phyloP scores from a whole-genome alignment of 2,797 vertebrate genomes.

The Pelodytes ibericus region DNA sequence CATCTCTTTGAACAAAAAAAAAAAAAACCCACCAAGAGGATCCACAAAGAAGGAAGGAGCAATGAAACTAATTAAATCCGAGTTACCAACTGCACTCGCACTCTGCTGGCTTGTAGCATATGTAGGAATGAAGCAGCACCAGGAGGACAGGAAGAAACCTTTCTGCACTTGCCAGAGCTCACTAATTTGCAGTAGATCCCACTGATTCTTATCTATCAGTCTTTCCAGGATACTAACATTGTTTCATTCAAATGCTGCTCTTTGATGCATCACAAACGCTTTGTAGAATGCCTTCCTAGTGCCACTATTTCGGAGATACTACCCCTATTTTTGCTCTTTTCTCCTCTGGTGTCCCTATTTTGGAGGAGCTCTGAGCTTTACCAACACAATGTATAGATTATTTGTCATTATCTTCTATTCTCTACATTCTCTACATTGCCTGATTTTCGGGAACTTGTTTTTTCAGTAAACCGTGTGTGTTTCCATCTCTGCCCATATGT shows the following conservation, averaged over 20 bases:
- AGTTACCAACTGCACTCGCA: background rate
- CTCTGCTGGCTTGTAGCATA: background rate
- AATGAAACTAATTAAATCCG: constrained; percentile 35
- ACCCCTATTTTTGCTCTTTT: too few species aligned
- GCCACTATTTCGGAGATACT: too few species aligned
- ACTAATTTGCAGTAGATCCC: constrained; percentile 6
- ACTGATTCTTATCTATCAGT: background rate
- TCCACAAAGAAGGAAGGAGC: constrained; percentile 13
- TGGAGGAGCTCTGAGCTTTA: too few species aligned
- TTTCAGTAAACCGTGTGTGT: too few species aligned
- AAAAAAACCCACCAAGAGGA: constrained; percentile 6
- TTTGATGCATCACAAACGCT: too few species aligned
- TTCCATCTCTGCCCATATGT: too few species aligned
- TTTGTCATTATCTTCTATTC: too few species aligned
- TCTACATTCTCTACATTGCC: too few species aligned
- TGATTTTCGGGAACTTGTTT: too few species aligned
- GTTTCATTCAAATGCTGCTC: background rate
- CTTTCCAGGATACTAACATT: background rate
- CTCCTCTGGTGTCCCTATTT: too few species aligned
- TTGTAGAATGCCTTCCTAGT: too few species aligned
- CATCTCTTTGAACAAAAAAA: constrained; percentile 4
- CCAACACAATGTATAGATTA: too few species aligned
- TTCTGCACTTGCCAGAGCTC: background rate
- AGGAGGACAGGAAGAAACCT: background rate
- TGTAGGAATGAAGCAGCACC: constrained; percentile 17